phyloP scores from a whole-genome alignment of 2,113 vertebrate species.

The Sinocyclocheilus grahami region DNA sequence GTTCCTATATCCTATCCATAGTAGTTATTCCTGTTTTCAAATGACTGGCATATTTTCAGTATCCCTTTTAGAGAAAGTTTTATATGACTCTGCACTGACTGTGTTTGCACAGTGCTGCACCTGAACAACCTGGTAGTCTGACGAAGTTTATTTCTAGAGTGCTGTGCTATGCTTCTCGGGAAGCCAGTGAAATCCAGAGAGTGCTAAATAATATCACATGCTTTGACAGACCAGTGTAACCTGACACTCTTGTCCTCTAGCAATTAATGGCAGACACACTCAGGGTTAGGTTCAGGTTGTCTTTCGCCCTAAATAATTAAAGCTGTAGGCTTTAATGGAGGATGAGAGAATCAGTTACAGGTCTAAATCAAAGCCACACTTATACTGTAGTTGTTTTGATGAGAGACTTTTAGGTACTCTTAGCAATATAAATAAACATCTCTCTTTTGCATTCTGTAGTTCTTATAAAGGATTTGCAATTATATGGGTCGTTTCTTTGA shows the following conservation, averaged over 20 bases:
- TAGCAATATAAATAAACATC: not conserved
- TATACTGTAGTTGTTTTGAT: not conserved
- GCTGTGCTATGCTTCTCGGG: not conserved
- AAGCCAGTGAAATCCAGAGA: not conserved
- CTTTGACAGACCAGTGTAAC: constrained; percentile 44
- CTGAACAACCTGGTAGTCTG: not conserved
- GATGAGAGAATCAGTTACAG: not conserved
- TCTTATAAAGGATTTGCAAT: not conserved
- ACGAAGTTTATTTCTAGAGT: not conserved
- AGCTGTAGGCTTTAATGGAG: constrained; percentile 35
- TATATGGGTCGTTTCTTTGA: not conserved
- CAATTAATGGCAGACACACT: not conserved
- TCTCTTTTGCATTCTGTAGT: not conserved
- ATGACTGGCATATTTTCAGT: not conserved
- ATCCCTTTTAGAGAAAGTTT: not conserved
- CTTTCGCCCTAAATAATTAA: constrained; percentile 67
- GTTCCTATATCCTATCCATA: not conserved
- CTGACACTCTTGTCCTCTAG: constrained; percentile 33
- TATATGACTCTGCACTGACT: not conserved
- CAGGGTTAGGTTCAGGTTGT: constrained; percentile 6
- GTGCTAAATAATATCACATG: not conserved
- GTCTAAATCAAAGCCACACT: not conserved
- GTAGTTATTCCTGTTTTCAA: not conserved
- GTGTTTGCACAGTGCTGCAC: not conserved
- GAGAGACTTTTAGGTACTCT: not conserved